phyloP scores from a whole-genome alignment of 1,140 invertebrate species.

The Gonatopus flavifemur region DNA sequence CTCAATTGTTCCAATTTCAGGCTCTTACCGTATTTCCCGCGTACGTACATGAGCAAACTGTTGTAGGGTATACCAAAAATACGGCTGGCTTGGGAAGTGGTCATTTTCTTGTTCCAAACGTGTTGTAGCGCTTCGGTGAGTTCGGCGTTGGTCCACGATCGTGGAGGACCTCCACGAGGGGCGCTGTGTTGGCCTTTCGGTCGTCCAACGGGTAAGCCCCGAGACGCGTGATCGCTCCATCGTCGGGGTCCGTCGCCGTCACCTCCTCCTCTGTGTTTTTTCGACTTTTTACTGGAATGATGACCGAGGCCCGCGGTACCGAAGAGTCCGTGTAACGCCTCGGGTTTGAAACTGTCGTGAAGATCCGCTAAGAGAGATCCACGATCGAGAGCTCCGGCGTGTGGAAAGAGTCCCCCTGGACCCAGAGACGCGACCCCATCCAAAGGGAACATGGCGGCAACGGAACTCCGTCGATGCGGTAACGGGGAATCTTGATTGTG shows the following conservation, averaged over 20 bases:
- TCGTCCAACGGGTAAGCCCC: constrained; percentile 61
- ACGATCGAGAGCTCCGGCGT: constrained; percentile 36
- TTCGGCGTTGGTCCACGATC: constrained; percentile 88
- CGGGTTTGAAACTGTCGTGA: constrained; percentile 51
- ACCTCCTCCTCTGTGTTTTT: constrained; percentile 42
- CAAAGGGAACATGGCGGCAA: constrained; percentile 44
- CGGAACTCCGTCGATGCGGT: constrained; percentile 33
- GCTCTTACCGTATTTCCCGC: constrained; percentile 90
- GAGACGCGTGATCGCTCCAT: constrained; percentile 43
- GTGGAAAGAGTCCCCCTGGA: constrained; percentile 42
- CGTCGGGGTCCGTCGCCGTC: constrained; percentile 36
- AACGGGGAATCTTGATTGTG: constrained; percentile 40
- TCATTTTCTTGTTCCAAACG: constrained; percentile 93
- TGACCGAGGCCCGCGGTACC: constrained; percentile 32
- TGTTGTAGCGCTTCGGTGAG: constrained; percentile 85
- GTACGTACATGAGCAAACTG: constrained; percentile 86
- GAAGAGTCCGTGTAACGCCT: constrained; percentile 48
- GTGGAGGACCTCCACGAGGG: constrained; percentile 81
- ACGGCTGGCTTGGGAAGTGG: constrained; percentile 86
- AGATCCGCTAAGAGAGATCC: constrained; percentile 42
- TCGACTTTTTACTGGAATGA: constrained; percentile 35
- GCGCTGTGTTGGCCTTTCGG: constrained; percentile 88
- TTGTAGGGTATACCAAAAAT: constrained; percentile 92
- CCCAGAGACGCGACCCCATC: constrained; percentile 42
- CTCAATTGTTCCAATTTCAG: constrained; percentile 82